A percentile compares a stretch with the other conserved stretches of the same genome.
Evolutionary conservation across 2,888 invertebrate genomes (phyloP).

Genomic region (Argyresthia goedartella): DNA sequence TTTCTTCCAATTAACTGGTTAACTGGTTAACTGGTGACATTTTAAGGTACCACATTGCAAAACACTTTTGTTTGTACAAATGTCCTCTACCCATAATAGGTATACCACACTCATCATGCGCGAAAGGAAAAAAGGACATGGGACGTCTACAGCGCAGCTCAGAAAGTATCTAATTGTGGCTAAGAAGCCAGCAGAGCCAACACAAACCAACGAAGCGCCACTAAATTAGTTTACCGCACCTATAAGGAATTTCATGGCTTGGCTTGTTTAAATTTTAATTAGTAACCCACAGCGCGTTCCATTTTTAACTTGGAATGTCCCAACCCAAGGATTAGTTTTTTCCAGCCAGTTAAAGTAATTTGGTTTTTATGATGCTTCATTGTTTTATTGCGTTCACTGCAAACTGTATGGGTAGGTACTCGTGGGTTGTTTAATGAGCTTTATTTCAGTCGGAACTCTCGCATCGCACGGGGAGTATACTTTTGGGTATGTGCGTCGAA

Average conservation of each 20-base stretch:
- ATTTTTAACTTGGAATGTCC: conserved; percentile 37
- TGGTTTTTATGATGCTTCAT: conserved; percentile 41
- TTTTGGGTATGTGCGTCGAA: conserved; percentile 6
- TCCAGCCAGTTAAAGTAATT: conserved; percentile 37
- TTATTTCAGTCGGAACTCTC: no score
- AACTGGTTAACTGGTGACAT: no score
- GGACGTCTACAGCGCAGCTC: no score
- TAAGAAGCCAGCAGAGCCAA: no score
- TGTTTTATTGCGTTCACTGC: conserved; percentile 31
- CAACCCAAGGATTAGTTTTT: conserved; percentile 32
- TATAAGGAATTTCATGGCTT: conserved; percentile 64
- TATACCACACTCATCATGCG: no score
- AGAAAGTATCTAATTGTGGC: no score
- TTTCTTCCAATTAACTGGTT: no score
- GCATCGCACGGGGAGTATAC: no score
- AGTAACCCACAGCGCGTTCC: conserved; percentile 35
- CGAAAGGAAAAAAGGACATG: no score
- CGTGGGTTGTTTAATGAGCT: conserved; percentile 9
- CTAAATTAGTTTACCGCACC: conserved; percentile 55
- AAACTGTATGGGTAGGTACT: conserved; percentile 13
- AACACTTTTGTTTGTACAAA: no score
- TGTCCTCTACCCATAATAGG: no score
- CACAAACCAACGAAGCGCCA: conserved; percentile 38
- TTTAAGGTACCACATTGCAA: neutral
- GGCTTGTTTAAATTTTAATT: conserved; percentile 61